Conservation (phyloP, 2,113 vertebrate genomes). For the Pungitius pungitius region DNA sequence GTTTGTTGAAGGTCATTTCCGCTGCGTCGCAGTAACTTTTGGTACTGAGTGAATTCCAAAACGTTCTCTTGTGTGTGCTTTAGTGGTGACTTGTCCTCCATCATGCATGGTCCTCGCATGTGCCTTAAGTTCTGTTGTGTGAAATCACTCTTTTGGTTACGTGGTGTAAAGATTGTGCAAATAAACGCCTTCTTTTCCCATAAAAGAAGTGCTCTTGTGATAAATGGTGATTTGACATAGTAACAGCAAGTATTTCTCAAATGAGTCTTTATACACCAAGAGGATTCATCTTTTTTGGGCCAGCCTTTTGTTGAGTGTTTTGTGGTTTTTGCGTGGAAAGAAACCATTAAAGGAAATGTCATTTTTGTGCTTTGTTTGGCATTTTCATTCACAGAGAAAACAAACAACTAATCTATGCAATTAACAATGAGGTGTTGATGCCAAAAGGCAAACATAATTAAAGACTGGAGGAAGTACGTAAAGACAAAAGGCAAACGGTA, state of each 20-base stretch:
- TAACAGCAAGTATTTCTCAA: neutral
- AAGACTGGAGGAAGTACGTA: neutral
- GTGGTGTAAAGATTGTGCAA: slow-evolving; percentile 35
- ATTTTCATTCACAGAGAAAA: neutral
- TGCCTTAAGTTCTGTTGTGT: neutral
- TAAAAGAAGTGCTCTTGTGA: slow-evolving; percentile 58
- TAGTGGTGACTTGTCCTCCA: slow-evolving; percentile 33
- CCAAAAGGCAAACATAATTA: neutral
- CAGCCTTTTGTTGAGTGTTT: slow-evolving; percentile 50
- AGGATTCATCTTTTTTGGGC: slow-evolving; percentile 6
- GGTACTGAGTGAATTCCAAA: slow-evolving; percentile 5
- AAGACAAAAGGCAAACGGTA: neutral
- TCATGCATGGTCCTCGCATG: slow-evolving; percentile 62
- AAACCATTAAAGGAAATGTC: neutral
- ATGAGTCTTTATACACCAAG: neutral
- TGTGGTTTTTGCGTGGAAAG: neutral
- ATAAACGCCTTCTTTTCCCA: slow-evolving; percentile 53
- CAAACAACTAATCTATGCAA: neutral
- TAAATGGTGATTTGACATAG: neutral
- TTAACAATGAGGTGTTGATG: neutral
- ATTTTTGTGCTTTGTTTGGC: neutral
- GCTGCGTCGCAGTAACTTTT: slow-evolving; percentile 25
- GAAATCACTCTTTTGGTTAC: slow-evolving; percentile 18
- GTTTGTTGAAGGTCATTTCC: slow-evolving; percentile 7
- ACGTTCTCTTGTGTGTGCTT: slow-evolving; percentile 38